A percentile compares a stretch with the other conserved stretches of the same genome.
Conservation (phyloP, 2,888 invertebrate genomes). For the Drosophila longiperda region DNA sequence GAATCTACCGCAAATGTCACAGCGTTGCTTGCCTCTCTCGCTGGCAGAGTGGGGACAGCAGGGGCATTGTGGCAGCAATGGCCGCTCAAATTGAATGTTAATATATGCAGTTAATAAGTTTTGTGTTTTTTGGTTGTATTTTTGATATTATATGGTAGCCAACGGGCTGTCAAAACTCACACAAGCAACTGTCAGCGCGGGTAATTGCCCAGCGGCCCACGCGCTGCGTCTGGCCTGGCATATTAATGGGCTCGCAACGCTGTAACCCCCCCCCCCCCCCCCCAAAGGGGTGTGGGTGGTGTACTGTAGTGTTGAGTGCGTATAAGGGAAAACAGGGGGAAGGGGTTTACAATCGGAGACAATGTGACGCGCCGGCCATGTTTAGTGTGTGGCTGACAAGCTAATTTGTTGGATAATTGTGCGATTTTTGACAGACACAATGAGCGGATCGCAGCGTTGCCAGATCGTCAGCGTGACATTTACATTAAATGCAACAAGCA, state of each 20-base stretch:
- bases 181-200: constrained; percentile 80
- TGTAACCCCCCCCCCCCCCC: not conserved
- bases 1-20: constrained; percentile 82
- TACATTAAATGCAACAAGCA: constrained; percentile 11
- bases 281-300: not conserved
- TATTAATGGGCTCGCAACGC: constrained; percentile 70
- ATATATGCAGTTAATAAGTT: constrained; percentile 83
- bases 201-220: constrained; percentile 82
- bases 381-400: constrained; percentile 65
- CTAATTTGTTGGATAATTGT: constrained; percentile 75
- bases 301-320: not conserved
- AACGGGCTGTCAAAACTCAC: constrained; percentile 83
- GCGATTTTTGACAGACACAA: constrained; percentile 65
- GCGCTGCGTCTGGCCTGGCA: constrained; percentile 77
- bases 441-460: constrained; percentile 48
- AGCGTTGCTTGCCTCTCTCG: constrained; percentile 6
- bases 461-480: constrained; percentile 35
- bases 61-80: constrained; percentile 56
- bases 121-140: constrained; percentile 38
- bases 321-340: not conserved
- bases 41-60: not conserved
- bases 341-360: constrained; percentile 43
- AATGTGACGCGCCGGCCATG: constrained; percentile 69
- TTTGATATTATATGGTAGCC: constrained; percentile 81
- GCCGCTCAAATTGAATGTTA: constrained; percentile 83